Percentiles rank a stretch among this genome's conserved stretches.
phyloP scores from a whole-genome alignment of 92 coral and sea anemone genomes.

The Muricea muricata region DNA sequence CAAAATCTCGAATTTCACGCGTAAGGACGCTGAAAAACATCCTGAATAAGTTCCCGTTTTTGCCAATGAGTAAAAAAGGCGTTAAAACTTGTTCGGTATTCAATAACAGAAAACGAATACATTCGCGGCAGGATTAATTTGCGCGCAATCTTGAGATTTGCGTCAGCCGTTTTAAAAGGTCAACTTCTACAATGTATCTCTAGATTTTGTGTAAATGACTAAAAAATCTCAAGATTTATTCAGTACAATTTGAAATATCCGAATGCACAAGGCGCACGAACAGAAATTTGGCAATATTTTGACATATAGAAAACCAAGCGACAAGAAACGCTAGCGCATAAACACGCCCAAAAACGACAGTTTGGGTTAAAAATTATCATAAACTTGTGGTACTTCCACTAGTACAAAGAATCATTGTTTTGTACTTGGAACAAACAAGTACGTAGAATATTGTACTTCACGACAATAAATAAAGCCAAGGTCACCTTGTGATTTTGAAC shows the following conservation, averaged over 20 bases:
- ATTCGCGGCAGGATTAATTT: not conserved
- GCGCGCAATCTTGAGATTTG: not conserved
- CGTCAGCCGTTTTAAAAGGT: not conserved
- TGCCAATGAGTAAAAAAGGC: not conserved
- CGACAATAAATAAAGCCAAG: constrained; percentile 15
- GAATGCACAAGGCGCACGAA: not conserved
- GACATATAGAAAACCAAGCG: too few relatives aligned
- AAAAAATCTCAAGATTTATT: too few relatives aligned
- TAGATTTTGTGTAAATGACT: not conserved
- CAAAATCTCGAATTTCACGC: not conserved
- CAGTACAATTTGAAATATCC: not conserved
- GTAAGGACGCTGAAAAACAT: not conserved
- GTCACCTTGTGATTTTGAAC: constrained; percentile 30
- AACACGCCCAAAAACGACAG: too few relatives aligned
- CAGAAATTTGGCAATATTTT: too few relatives aligned
- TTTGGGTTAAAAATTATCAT: too few relatives aligned
- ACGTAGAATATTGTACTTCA: not conserved
- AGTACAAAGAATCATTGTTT: not conserved
- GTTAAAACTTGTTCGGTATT: not conserved
- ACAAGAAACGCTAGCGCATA: too few relatives aligned
- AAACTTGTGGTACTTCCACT: not conserved
- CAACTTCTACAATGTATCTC: too few relatives aligned
- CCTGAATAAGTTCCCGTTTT: not conserved
- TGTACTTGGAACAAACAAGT: constrained; percentile 9
- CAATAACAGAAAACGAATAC: not conserved